Base-by-base conservation (phyloP, 2,797 vertebrate genomes). In the Anolis apletophallus region DNA sequence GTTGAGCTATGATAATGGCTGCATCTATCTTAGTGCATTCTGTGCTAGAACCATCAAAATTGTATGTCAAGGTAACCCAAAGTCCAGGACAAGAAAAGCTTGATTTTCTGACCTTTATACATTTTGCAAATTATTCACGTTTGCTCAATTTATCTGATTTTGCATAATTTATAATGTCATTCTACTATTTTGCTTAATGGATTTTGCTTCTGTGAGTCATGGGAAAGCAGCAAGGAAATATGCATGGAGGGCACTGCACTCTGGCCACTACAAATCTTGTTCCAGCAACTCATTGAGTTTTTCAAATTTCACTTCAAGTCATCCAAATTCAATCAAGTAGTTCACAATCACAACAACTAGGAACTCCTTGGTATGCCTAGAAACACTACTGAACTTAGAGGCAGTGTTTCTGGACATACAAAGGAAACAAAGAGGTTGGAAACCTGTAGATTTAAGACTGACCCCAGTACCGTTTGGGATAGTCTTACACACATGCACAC, bases 91-190 rank as follows among this genome's bases (percentile, higher is more conserved):
- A 76, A 54, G 74, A 76, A 76, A 52, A n/a, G 14, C 74, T 71
- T 14, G 80, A 82, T 82, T 34, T 26, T 52, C 13, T 82, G 68
- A 82, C 68, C 80, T 82, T 72, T 72, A 36, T 72, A 82, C 69
- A 72, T 71, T 72, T 26, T 82, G 21, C 50, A 55, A 55, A 71
- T 82, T 26, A 54, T 36, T 32, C 80, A 72, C 68, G 55, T 55
- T 81, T 81, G 80, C 80, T 50, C 50, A 69, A 81, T 71, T 82
- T 82, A 72, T 71, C 80, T 5, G 6, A 72, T 72, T 55, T 52
- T 81, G 67, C 80, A 81, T 81, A 71, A 71, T 82, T 82, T 72
- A 82, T 71, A 71, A 82, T 82, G 23, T 40, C 68, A 71, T 82
- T 54, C 32, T 52, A 32, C 46, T 76, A n/a, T 76, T 76, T 76